Conservation (phyloP, 2,797 vertebrate species). For the Buceros bicornis region DNA sequence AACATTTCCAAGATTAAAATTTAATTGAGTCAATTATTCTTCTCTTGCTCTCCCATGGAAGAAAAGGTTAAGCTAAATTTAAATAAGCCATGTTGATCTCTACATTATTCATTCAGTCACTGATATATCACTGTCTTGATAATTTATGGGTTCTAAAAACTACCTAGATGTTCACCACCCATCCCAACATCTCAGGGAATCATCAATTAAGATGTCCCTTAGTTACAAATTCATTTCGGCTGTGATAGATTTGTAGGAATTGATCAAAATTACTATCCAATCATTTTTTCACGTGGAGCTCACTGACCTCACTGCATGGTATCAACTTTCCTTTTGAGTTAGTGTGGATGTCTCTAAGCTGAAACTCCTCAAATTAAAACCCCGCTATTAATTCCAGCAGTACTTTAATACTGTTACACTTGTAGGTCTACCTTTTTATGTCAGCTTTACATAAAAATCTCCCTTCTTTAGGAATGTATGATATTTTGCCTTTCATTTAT, state of each 20-base stretch:
- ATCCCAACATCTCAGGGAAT: not conserved
- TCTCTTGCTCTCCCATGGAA: constrained; percentile 65
- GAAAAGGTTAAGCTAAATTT: constrained; percentile 82
- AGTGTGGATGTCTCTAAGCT: not conserved
- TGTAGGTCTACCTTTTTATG: not conserved
- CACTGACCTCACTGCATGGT: not conserved
- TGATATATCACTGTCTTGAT: constrained; percentile 76
- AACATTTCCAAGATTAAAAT: constrained; percentile 78
- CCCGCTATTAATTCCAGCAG: not conserved
- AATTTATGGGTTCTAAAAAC: constrained; percentile 71
- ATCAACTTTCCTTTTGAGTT: not conserved
- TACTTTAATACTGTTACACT: not conserved
- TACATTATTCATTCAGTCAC: constrained; percentile 77
- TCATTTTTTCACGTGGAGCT: not conserved
- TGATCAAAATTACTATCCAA: constrained; percentile 34
- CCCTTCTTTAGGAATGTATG: not conserved
- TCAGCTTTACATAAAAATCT: not conserved
- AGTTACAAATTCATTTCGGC: constrained; percentile 7
- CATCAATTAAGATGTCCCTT: constrained; percentile 31
- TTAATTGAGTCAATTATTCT: constrained; percentile 81
- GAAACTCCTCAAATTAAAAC: constrained; percentile 5
- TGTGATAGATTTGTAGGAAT: not conserved
- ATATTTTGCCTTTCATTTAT: not conserved
- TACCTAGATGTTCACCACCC: constrained; percentile 32
- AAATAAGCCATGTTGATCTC: constrained; percentile 77